Evolutionary conservation across 2,888 invertebrate genomes (phyloP).

Genomic region (Agonum fuliginosum): DNA sequence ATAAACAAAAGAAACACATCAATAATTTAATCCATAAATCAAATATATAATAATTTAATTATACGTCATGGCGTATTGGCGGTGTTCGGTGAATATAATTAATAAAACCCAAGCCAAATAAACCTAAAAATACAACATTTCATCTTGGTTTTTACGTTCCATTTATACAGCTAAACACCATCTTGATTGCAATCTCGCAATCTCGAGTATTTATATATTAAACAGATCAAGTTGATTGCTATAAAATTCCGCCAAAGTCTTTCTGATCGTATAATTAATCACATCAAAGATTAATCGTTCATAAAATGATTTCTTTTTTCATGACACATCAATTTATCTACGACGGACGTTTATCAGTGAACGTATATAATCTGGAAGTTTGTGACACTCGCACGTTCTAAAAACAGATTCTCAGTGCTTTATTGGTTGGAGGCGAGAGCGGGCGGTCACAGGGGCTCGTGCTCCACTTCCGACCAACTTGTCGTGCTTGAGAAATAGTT

Average conservation of each 20-base stretch:
- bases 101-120: not conserved
- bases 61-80: constrained; percentile 10
- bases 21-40: constrained; percentile 5
- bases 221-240: constrained; percentile 15
- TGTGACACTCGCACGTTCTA: constrained; percentile 43
- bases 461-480: constrained; percentile 11
- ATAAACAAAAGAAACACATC: constrained; percentile 19
- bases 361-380: constrained; percentile 45
- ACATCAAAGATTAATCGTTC: constrained; percentile 59
- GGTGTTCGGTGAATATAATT: no score
- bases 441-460: not conserved
- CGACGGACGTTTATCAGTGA: constrained; percentile 42
- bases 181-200: constrained; percentile 20
- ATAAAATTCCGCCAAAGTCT: constrained; percentile 41
- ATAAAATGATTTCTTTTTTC: constrained; percentile 59
- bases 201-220: constrained; percentile 21
- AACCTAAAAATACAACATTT: not conserved
- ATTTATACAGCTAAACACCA: constrained; percentile 33
- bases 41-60: constrained; percentile 20
- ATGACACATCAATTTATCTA: constrained; percentile 56
- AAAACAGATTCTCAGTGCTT: constrained; percentile 34
- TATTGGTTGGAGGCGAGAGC: not conserved
- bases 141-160: constrained; percentile 7
- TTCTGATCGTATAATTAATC: constrained; percentile 53
- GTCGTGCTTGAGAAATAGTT: not conserved